Conservation (phyloP, 2,888 invertebrate genomes). For the Patella caerulea region DNA sequence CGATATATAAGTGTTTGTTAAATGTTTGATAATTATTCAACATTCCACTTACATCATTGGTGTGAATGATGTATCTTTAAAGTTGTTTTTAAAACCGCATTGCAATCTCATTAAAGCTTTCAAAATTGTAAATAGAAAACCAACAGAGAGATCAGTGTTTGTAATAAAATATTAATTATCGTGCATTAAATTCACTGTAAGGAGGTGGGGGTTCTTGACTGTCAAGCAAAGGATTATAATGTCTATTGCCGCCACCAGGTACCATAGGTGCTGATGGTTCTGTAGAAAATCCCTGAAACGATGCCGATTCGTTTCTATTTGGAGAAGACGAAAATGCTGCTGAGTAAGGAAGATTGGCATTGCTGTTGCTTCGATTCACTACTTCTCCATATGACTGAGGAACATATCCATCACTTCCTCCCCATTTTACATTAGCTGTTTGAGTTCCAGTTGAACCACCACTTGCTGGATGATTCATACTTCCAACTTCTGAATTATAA, state of each 20-base stretch:
- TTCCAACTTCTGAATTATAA: constrained; percentile 35
- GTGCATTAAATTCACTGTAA: constrained; percentile 2
- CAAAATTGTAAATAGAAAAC: no score
- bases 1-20: no score
- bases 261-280: neutral
- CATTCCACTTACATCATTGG: no score
- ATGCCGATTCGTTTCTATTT: constrained; percentile 18
- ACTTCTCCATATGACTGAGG: neutral
- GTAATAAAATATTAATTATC: no score
- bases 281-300: constrained; percentile 25
- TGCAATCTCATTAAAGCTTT: no score
- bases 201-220: constrained; percentile 20
- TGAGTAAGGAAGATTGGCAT: constrained; percentile 23
- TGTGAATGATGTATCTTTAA: no score
- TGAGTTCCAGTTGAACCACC: neutral
- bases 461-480: constrained; percentile 31
- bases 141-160: no score
- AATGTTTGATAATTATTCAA: no score
- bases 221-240: constrained; percentile 13
- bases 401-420: constrained; percentile 21
- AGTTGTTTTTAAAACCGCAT: no score
- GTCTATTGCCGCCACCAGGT: neutral
- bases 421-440: constrained; percentile 24
- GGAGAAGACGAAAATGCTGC: constrained; percentile 15
- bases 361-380: constrained; percentile 2